phyloP scores from a whole-genome alignment of 30 jellyfish, hydroid and myxozoan genomes.

The Hydra vulgaris region DNA sequence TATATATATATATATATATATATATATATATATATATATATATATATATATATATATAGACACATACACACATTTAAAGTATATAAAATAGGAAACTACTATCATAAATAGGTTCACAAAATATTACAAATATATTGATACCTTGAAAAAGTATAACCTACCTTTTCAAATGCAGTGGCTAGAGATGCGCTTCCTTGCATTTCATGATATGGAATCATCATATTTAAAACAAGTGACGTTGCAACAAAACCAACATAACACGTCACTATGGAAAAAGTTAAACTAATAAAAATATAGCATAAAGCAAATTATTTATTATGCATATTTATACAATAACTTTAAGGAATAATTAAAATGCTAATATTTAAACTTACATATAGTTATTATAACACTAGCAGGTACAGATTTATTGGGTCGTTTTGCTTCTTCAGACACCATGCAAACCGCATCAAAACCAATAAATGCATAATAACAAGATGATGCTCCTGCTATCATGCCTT shows the following conservation, averaged over 20 bases:
- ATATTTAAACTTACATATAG: conserved; percentile 41
- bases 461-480: conserved; percentile 78
- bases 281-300: neutral
- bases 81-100: no score
- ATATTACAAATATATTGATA: no score
- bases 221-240: conserved; percentile 36
- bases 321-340: neutral
- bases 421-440: conserved; percentile 78
- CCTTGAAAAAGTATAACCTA: no score
- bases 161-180: conserved; percentile 63
- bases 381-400: conserved; percentile 60
- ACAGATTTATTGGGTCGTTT: conserved; percentile 60
- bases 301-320: no score
- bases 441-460: conserved; percentile 79
- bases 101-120: no score
- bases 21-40: no score
- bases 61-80: no score
- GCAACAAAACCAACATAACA: conserved; percentile 79
- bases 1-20: no score
- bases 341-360: neutral
- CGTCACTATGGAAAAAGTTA: conserved; percentile 25
- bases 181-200: conserved; percentile 65
- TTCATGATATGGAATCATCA: conserved; percentile 55
- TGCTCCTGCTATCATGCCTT: conserved; percentile 71
- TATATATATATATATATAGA: no score